These are phyloP conservation scores for Metridium senile DNA, from an alignment of 92 coral and sea anemone genomes.

Conservation along the genomic window DNA sequence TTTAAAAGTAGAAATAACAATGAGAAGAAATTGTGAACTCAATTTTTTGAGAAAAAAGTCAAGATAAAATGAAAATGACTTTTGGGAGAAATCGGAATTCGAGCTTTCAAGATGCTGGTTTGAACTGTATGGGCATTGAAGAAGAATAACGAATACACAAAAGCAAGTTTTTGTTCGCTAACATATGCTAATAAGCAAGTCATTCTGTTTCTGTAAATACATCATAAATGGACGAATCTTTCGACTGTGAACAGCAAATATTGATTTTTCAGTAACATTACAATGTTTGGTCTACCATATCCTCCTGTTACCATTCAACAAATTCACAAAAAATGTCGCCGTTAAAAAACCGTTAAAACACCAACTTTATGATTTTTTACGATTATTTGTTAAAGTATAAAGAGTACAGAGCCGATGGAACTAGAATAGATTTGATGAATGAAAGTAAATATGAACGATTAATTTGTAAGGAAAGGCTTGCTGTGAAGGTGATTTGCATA, in stretches of 20 bases:
- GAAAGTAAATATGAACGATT: not conserved
- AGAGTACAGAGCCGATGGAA: not conserved
- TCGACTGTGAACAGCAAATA: not conserved
- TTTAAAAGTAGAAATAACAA: no score
- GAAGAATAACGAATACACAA: not conserved
- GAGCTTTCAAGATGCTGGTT: not conserved
- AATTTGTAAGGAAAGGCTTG: not conserved
- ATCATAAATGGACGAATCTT: not conserved
- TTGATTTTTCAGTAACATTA: constrained; percentile 7
- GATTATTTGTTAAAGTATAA: no score
- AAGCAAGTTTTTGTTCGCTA: not conserved
- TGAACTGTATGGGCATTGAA: not conserved
- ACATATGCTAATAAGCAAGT: not conserved
- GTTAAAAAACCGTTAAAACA: not conserved
- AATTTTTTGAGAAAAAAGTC: no score
- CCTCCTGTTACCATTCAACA: not conserved
- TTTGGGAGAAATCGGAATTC: no score
- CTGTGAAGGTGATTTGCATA: not conserved
- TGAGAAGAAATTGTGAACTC: no score
- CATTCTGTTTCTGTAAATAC: not conserved
- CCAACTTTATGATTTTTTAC: not conserved
- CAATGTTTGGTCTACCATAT: constrained; percentile 3
- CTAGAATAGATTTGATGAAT: not conserved
- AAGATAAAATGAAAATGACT: no score
- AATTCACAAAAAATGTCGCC: not conserved